Evolutionary conservation across 2,113 vertebrate genomes (phyloP).

Genomic region (Myrmophylax atrothorax): DNA sequence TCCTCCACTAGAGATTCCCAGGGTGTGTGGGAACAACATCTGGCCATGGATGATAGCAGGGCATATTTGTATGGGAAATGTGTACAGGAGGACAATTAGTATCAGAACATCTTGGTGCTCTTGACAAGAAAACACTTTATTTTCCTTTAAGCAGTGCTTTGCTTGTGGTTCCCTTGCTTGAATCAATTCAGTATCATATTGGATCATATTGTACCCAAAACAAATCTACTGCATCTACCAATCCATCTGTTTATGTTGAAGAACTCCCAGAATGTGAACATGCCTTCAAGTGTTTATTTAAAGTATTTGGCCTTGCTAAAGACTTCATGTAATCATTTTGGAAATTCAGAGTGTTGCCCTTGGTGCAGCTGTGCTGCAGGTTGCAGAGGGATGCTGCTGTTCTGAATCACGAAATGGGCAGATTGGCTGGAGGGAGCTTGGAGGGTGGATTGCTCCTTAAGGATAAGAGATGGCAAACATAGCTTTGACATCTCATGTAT

Average conservation of each 20-base stretch:
- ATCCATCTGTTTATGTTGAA: not conserved
- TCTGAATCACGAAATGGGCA: not conserved
- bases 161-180: not conserved
- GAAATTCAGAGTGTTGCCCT: not conserved
- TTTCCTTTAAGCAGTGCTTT: not conserved
- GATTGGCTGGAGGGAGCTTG: not conserved
- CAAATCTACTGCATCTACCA: not conserved
- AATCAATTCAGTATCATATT: not conserved
- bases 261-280: not conserved
- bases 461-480: not conserved
- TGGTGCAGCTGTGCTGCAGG: not conserved
- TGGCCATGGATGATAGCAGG: not conserved
- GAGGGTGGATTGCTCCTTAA: not conserved
- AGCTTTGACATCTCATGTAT: not conserved
- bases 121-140: not conserved
- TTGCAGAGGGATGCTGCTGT: not conserved
- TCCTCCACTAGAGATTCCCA: not conserved
- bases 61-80: not conserved
- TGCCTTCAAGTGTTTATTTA: not conserved
- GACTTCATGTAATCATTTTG: not conserved
- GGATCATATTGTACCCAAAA: not conserved
- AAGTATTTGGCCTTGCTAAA: conserved; percentile 5
- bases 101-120: not conserved
- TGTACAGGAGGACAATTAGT: not conserved
- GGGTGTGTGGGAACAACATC: not conserved